These are phyloP conservation scores for Phaenicophaeus curvirostris DNA, from an alignment of 2,797 vertebrate genomes.

Conservation along the genomic window DNA sequence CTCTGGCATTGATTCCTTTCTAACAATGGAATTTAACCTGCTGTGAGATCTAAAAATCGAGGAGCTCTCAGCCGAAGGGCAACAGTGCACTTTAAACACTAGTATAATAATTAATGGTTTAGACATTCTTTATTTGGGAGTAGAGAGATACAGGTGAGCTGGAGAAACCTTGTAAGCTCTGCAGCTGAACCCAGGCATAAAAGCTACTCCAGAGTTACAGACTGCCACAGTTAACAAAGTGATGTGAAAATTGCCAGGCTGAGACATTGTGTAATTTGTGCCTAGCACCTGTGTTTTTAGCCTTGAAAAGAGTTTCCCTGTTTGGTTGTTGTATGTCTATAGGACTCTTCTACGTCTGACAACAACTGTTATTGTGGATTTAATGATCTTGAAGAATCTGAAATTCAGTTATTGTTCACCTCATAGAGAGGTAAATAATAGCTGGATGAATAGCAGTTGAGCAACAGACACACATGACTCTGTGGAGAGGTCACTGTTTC, in stretches of 20 bases:
- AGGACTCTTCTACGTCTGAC: slow-evolving; percentile 43
- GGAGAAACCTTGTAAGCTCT: not conserved
- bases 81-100: not conserved
- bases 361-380: slow-evolving; percentile 61
- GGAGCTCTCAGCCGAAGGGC: not conserved
- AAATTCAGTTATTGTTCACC: slow-evolving; percentile 57
- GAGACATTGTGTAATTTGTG: slow-evolving; percentile 57
- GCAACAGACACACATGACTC: not conserved
- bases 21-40: not conserved
- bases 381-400: slow-evolving; percentile 67
- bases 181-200: slow-evolving; percentile 14
- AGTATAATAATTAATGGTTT: slow-evolving; percentile 20
- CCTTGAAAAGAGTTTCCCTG: slow-evolving; percentile 60
- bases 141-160: not conserved
- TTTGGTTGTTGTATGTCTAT: slow-evolving; percentile 38
- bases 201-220: slow-evolving; percentile 15
- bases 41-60: not conserved
- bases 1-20: not conserved
- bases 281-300: slow-evolving; percentile 64
- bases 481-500: not conserved
- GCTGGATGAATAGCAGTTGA: slow-evolving; percentile 38
- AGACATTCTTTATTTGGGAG: slow-evolving; percentile 2
- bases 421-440: slow-evolving; percentile 61
- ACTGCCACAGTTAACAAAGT: slow-evolving; percentile 51
- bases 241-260: slow-evolving; percentile 52